A percentile compares a stretch with the other conserved stretches of the same genome.
These are phyloP conservation scores for Wiebesia pumilae DNA, from an alignment of 1,140 invertebrate species.

Conservation along the genomic window DNA sequence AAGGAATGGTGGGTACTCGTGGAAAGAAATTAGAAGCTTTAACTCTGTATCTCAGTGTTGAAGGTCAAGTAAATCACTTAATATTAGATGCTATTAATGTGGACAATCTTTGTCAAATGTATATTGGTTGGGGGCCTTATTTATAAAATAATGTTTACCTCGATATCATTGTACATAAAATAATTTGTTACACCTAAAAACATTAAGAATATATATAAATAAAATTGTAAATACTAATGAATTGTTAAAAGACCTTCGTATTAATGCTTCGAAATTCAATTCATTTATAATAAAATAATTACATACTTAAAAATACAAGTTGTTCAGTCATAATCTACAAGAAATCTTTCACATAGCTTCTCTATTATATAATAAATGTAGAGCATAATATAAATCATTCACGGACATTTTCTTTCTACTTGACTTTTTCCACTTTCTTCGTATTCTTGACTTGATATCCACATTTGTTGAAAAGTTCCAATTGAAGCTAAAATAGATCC, in stretches of 20 bases:
- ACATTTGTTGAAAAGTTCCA: conserved; percentile 94
- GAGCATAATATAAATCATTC: conserved; percentile 54
- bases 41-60: conserved; percentile 83
- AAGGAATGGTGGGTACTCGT: conserved; percentile 83
- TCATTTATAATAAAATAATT: conserved; percentile 51
- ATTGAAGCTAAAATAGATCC: conserved; percentile 92
- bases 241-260: conserved; percentile 46
- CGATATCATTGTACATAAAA: conserved; percentile 28
- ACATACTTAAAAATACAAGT: conserved; percentile 54
- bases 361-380: conserved; percentile 35
- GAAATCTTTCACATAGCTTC: conserved; percentile 32
- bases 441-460: conserved; percentile 94
- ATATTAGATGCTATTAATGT: conserved; percentile 93
- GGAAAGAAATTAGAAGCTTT: conserved; percentile 70
- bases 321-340: conserved; percentile 58
- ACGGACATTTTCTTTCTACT: conserved; percentile 90
- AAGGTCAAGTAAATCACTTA: conserved; percentile 93
- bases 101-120: conserved; percentile 96
- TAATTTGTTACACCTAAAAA: not conserved
- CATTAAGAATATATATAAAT: conserved; percentile 28
- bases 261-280: conserved; percentile 47
- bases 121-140: conserved; percentile 94
- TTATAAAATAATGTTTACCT: conserved; percentile 75
- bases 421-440: conserved; percentile 89
- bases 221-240: conserved; percentile 22